These are phyloP conservation scores for Dorcus parallelipipedus DNA, from an alignment of 2,888 invertebrate genomes.

Conservation along the genomic window DNA sequence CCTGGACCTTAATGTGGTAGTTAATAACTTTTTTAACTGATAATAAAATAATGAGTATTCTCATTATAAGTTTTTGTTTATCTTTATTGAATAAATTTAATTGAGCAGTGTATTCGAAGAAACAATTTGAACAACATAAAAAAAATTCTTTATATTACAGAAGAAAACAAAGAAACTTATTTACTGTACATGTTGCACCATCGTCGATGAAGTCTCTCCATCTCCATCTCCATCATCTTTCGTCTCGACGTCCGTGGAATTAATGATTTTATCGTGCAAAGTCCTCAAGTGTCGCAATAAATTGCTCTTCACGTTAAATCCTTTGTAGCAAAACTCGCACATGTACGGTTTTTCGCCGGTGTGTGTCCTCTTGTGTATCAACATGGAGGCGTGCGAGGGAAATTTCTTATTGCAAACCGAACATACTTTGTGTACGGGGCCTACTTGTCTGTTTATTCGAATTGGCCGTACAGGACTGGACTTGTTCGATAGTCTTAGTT, in stretches of 20 bases:
- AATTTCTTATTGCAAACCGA: slow-evolving; percentile 69
- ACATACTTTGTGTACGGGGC: slow-evolving; percentile 61
- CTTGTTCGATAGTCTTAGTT: slow-evolving; percentile 70
- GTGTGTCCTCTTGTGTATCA: slow-evolving; percentile 73
- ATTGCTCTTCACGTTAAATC: slow-evolving; percentile 77
- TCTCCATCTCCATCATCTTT: slow-evolving; percentile 35
- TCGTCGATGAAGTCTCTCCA: not conserved
- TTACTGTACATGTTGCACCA: no score
- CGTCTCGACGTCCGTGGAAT: slow-evolving; percentile 42
- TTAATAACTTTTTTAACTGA: no score
- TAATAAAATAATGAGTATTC: no score
- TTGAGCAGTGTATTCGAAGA: no score
- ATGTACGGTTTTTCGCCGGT: slow-evolving; percentile 72
- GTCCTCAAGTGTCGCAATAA: slow-evolving; percentile 70
- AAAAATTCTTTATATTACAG: no score
- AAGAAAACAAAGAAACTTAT: no score
- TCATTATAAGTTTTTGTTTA: no score
- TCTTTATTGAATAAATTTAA: no score
- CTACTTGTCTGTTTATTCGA: slow-evolving; percentile 42
- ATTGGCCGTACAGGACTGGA: slow-evolving; percentile 13
- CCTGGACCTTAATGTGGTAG: no score
- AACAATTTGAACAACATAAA: no score
- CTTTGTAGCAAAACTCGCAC: slow-evolving; percentile 72
- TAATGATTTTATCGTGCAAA: slow-evolving; percentile 66
- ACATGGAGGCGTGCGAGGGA: slow-evolving; percentile 76